Base-by-base conservation (phyloP, 2,888 invertebrate genomes). In the Acrobasis suavella region DNA sequence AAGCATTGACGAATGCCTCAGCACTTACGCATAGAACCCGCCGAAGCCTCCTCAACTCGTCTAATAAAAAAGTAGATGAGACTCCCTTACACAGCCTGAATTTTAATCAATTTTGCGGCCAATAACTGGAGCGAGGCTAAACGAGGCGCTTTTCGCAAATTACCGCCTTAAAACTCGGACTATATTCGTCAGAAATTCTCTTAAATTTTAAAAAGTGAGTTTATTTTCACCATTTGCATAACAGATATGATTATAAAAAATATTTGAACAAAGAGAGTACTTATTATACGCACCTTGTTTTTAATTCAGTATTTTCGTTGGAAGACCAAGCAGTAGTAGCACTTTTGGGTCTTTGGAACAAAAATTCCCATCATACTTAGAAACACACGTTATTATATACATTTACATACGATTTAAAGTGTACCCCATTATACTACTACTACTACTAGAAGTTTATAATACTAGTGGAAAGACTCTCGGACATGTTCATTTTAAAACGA, bases 91-190 rank as follows among this genome's bases (percentile, higher is more conserved):
- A 83, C 83, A 81, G 81, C 76, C 70, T 80, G 88, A 89, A 90
- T 90, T 89, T 89, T 88, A 90, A 89, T 90, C 88, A 90, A 88
- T 87, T 87, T 85, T 85, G 87, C 76, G 89, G 86, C 85, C 87
- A 85, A 88, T 89, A 85, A 83, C 82, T 80, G 82, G 68, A 76
- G 78, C 74, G 69, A 73, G 71, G 66, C 78, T 74, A 75, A 76
- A 78, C 81, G 80, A 76, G 76, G 71, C 76, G 72, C 75, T 77
- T 78, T 82, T 86, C 80, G 72, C 86, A 85, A 88, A 88, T 89
- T 87, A 86, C 84, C 81, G 80, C 81, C 80, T 83, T 80, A 75
- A 82, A 85, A 71, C 80, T 72, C 77, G 67, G 77, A 80, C 80
- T 81, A 76, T 79, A 85, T 82, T 83, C 82, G 78, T 83, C 80